Base-by-base conservation (phyloP, 2,797 vertebrate genomes). In the Sebastes reedi region DNA sequence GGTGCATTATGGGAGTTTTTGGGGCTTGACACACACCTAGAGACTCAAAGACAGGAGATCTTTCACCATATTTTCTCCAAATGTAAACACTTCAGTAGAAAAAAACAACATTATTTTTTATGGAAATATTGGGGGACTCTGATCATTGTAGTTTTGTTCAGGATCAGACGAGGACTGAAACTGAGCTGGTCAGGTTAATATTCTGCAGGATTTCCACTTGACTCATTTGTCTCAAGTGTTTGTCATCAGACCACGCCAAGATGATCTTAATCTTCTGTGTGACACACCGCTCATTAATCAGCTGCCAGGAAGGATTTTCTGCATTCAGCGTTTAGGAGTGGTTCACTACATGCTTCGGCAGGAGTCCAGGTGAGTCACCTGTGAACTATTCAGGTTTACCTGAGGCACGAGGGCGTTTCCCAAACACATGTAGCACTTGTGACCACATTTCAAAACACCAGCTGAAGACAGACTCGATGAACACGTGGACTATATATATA, bases 321-420 rank as follows among this genome's bases (percentile, higher is more conserved):
- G 16, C 42, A 46, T 46, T 46, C 42, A 46, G 54, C 5, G 12
- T 69, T 42, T 20, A 59, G 84, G 76, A 76, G 80, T 34, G 71
- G 79, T 67, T 70, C 29, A 18, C 42, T 29, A 22, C 54, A 74
- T 55, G 36, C 18, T 36, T 65, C 2, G 30, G 46, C 24, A 20
- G 3, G n/a, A 77, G 24, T 58, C 61, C 79, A 83, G 34, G 64
- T 88, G 80, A 92, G 67, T 89, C 87, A 85, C 50, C 72, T 80
- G 46, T 50, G 3, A 90, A 77, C 16, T 68, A 86, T 70, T 81
- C 54, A 58, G 62, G 46, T 75, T 70, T 27, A 79, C 58, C 52
- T 24, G 18, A 58, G 52, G 72, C 13, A 20, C 6, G 10, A 50
- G 20, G 71, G 85, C 3, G 74, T 87, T 64, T 75, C 69, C 64